Conservation (phyloP, 2,113 vertebrate genomes). For the Scomber japonicus region DNA sequence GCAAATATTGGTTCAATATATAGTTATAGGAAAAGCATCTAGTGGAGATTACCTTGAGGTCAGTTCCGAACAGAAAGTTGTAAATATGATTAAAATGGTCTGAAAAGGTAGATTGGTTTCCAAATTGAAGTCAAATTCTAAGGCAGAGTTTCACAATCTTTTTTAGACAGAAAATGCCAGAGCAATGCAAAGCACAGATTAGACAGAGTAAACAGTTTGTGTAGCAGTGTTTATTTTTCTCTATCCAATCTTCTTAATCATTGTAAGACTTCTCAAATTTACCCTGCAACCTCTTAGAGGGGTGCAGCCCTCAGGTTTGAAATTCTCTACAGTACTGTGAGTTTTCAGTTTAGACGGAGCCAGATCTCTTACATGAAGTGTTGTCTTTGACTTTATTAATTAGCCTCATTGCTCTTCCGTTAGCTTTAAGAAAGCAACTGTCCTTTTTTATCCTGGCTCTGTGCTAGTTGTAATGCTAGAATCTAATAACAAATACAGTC, state of each 20-base stretch:
- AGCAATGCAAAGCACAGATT: too few relatives aligned
- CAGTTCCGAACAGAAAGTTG: neutral
- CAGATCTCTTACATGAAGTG: constrained; percentile 18
- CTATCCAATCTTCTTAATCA: constrained; percentile 19
- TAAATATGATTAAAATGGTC: neutral
- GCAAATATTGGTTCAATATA: neutral
- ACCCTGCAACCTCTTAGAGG: neutral
- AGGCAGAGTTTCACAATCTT: neutral
- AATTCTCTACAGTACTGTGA: neutral
- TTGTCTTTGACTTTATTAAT: constrained; percentile 13
- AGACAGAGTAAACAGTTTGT: constrained; percentile 5
- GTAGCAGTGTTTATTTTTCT: constrained; percentile 9
- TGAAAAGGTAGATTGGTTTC: neutral
- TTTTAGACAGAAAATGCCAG: neutral
- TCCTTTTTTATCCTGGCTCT: neutral
- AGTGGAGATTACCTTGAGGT: neutral
- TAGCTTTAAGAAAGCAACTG: neutral
- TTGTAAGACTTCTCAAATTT: neutral
- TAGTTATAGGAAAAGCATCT: constrained; percentile 12
- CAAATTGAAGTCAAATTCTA: neutral
- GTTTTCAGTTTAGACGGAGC: neutral
- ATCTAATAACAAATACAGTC: constrained; percentile 14
- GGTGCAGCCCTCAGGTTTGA: neutral
- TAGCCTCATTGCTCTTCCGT: too few relatives aligned
- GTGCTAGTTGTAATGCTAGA: neutral